Evolutionary conservation across 2,888 invertebrate genomes (phyloP), one percentile per base, ranked within the genome.

Genomic region (Rhaphigaster nebulosa): DNA sequence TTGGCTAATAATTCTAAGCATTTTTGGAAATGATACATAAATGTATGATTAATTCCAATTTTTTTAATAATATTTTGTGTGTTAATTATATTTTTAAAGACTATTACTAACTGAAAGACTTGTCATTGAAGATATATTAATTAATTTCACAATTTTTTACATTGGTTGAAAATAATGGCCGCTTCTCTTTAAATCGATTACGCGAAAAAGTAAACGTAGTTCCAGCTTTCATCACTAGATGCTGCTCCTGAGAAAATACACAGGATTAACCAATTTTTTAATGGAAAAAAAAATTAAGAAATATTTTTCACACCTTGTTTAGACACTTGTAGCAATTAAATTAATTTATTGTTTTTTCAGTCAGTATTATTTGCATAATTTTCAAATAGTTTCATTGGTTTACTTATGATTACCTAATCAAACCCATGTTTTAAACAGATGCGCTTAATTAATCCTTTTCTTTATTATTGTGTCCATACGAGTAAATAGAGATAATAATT

Each of bases 131-230:
- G 12, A 84, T 13, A 4, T 15, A 84, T n/a, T 26, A 84, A 41
- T 45, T 45, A 26, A 15, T 13, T 84, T 26, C n/a, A 13, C 10
- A 41, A 45, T 45, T 45, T 84, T 15, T 45, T n/a, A n/a, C 6
- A 23, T 26, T 45, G 41, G 8, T 80, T 84, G 45, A n/a, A 84
- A 84, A 84, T 29, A 84, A 84, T 84, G 84, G 84, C 45, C n/a
- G n/a, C 84, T n/a, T 1, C 41, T n/a, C 18, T 1, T 5, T 26
- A 38, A 84, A 84, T 84, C 84, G 45, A 84, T 84, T 26, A n/a
- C 45, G 45, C 50, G 41, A 84, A 84, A 84, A 84, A 45, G 84
- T 50, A 50, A 84, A 84, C 84, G 45, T 84, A 84, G 84, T 84
- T 84, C 84, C 26, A 18, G 84, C 13, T 41, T 84, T 50, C n/a